Percentiles rank a stretch among this genome's conserved stretches.
Evolutionary conservation across 2,113 vertebrate species (phyloP).

Genomic region (Tringa solitaria): DNA sequence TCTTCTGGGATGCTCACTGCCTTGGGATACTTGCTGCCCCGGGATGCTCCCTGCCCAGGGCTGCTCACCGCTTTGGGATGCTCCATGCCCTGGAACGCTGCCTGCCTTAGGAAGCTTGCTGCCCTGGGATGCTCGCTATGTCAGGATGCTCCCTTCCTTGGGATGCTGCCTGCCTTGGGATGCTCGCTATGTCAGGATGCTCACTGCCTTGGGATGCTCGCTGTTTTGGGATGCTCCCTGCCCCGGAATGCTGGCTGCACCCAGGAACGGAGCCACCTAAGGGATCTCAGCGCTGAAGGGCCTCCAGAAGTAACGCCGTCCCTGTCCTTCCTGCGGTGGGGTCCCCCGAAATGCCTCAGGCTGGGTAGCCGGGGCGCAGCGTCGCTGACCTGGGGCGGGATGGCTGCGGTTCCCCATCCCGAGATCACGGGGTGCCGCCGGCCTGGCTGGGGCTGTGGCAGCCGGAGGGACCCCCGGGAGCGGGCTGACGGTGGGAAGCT

Average conservation of each 20-base stretch:
- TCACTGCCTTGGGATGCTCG: neutral
- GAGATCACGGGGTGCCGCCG: rapidly evolving
- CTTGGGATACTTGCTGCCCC: neutral
- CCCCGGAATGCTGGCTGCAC: neutral
- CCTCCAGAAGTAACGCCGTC: rapidly evolving
- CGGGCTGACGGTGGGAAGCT: rapidly evolving
- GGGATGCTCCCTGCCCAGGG: too few relatives aligned
- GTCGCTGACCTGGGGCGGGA: rapidly evolving
- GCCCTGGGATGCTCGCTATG: rapidly evolving
- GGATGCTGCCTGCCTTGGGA: too few relatives aligned
- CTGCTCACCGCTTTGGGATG: neutral
- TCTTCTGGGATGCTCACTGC: neutral
- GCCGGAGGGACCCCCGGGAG: rapidly evolving
- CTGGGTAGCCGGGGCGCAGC: rapidly evolving
- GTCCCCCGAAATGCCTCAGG: rapidly evolving
- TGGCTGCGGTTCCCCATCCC: rapidly evolving
- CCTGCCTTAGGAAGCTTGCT: too few relatives aligned
- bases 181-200: rapidly evolving
- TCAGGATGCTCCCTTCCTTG: rapidly evolving
- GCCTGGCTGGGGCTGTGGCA: rapidly evolving
- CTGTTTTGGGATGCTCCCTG: neutral
- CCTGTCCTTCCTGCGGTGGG: rapidly evolving
- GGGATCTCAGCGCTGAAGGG: rapidly evolving
- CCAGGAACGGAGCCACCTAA: rapidly evolving
- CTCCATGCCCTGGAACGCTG: rapidly evolving